phyloP scores from a whole-genome alignment of 2,888 invertebrate genomes.

The Lochmaea crataegi region DNA sequence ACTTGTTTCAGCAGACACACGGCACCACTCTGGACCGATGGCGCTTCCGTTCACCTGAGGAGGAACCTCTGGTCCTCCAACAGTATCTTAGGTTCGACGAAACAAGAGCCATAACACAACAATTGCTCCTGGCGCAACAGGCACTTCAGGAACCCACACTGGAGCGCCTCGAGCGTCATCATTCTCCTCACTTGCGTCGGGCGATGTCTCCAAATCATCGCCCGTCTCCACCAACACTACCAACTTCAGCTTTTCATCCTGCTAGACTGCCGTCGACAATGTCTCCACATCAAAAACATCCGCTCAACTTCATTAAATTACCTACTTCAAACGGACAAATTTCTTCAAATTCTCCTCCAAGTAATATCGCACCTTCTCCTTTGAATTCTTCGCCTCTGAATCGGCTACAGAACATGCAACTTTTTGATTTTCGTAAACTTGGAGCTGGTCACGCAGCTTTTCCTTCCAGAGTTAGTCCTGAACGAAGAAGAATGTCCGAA shows the following conservation, averaged over 20 bases:
- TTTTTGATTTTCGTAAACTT: constrained; percentile 90
- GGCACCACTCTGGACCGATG: constrained; percentile 88
- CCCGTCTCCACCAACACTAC: constrained; percentile 71
- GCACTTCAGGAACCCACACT: constrained; percentile 70
- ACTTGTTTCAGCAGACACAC: constrained; percentile 63
- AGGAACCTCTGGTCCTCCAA: constrained; percentile 91
- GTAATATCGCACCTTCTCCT: constrained; percentile 71
- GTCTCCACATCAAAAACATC: constrained; percentile 65
- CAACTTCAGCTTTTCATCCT: constrained; percentile 65
- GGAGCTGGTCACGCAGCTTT: constrained; percentile 70
- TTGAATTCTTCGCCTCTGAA: constrained; percentile 80
- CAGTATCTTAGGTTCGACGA: constrained; percentile 92
- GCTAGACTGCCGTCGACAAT: constrained; percentile 61
- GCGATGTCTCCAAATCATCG: constrained; percentile 78
- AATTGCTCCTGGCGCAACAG: constrained; percentile 73
- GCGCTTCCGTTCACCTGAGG: constrained; percentile 87
- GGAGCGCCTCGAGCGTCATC: constrained; percentile 69
- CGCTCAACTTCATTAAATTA: constrained; percentile 66
- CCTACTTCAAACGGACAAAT: constrained; percentile 67
- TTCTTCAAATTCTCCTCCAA: constrained; percentile 73
- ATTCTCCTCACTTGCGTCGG: constrained; percentile 63
- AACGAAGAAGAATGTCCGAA: constrained; percentile 69
- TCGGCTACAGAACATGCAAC: constrained; percentile 94
- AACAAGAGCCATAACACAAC: constrained; percentile 84
- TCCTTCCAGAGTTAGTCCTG: constrained; percentile 67